A percentile compares a stretch with the other conserved stretches of the same genome.
Evolutionary conservation across 2,797 vertebrate species (phyloP).

Genomic region (Cossypha heuglini): DNA sequence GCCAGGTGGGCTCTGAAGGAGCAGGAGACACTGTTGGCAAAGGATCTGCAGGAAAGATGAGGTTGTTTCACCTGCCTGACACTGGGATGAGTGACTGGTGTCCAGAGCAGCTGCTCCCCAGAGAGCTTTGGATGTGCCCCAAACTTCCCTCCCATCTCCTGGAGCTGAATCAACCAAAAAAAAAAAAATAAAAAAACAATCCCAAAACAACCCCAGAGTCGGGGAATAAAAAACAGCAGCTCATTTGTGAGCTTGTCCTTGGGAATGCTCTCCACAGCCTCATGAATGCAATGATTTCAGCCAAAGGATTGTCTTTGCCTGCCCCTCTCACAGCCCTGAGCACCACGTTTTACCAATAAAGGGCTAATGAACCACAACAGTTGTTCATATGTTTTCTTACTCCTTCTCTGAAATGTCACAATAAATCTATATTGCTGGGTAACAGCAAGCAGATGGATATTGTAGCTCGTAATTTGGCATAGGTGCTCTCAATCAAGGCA

Average conservation of each 20-base stretch:
- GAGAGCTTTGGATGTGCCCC: neutral
- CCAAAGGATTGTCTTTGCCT: neutral
- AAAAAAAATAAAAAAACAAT: too few species aligned
- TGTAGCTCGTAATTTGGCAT: slow-evolving; percentile 15
- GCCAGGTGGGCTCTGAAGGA: neutral
- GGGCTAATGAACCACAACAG: slow-evolving; percentile 47
- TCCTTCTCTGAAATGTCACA: slow-evolving; percentile 18
- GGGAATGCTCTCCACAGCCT: neutral
- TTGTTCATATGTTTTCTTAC: slow-evolving; percentile 42
- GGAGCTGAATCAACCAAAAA: neutral
- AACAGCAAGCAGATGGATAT: slow-evolving; percentile 54
- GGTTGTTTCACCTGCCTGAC: neutral
- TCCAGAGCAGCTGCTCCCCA: neutral
- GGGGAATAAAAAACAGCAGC: neutral
- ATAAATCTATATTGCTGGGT: slow-evolving; percentile 38
- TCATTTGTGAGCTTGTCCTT: neutral
- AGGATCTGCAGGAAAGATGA: neutral
- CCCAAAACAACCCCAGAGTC: fast-evolving
- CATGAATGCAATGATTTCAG: neutral
- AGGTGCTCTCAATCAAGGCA: slow-evolving; percentile 39
- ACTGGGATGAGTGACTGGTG: neutral
- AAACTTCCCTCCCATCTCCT: neutral
- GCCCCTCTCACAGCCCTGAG: neutral
- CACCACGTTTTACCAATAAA: slow-evolving; percentile 23
- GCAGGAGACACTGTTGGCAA: neutral